Evolutionary conservation across 1,140 invertebrate species (phyloP).

Genomic region (Streblospio benedicti): DNA sequence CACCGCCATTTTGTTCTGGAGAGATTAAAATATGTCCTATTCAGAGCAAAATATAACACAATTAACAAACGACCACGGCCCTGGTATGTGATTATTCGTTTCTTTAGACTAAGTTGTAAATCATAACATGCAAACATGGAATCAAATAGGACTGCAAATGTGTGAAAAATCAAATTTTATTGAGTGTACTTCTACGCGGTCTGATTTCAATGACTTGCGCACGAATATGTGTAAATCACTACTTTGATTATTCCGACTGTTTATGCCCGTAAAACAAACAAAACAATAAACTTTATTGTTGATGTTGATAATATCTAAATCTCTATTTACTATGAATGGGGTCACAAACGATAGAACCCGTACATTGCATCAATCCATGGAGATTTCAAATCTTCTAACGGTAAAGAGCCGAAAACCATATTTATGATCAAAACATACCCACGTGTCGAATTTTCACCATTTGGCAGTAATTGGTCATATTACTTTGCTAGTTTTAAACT

Average conservation of each 20-base stretch:
- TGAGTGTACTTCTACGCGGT: neutral
- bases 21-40: conserved; percentile 14
- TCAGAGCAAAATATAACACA: conserved; percentile 2
- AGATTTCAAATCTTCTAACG: no score
- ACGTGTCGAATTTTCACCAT: no score
- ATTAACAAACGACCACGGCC: conserved; percentile 4
- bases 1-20: conserved; percentile 18
- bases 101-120: neutral
- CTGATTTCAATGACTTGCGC: neutral
- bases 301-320: no score
- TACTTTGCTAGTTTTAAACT: no score
- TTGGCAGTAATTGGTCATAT: no score
- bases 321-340: no score
- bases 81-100: conserved; percentile 3
- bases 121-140: neutral
- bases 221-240: neutral
- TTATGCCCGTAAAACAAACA: no score
- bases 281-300: no score
- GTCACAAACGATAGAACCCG: no score
- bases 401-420: no score
- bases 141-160: neutral
- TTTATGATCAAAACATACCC: no score
- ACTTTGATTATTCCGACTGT: neutral
- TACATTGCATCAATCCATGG: no score
- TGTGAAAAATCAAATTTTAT: neutral